phyloP scores from a whole-genome alignment of 37 sponge, comb jelly and placozoan genomes.

The Bolinopsis microptera region DNA sequence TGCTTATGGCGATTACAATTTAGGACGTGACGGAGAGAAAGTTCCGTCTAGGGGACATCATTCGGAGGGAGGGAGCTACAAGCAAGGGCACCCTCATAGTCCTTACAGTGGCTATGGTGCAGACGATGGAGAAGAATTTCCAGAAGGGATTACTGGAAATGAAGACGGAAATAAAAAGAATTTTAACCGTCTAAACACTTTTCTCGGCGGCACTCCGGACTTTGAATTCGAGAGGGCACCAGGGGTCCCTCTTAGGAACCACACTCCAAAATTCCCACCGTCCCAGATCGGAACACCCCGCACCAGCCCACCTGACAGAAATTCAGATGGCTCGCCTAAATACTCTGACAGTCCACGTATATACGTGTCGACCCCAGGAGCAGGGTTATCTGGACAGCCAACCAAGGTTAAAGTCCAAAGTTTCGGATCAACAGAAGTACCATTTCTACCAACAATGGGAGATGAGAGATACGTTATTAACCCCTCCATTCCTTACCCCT shows the following conservation, averaged over 20 bases:
- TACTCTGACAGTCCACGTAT: not conserved
- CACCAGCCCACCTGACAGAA: not conserved
- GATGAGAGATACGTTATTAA: not conserved
- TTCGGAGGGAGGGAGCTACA: too few species aligned
- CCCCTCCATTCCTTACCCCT: not conserved
- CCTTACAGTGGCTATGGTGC: too few species aligned
- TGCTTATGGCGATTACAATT: too few species aligned
- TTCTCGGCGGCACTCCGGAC: not conserved
- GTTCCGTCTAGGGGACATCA: too few species aligned
- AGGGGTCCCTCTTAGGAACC: not conserved
- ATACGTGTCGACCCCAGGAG: not conserved
- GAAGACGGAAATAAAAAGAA: too few species aligned
- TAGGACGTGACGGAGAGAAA: too few species aligned
- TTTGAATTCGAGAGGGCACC: not conserved
- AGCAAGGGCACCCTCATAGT: too few species aligned
- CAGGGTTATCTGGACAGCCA: not conserved
- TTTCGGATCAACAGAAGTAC: not conserved
- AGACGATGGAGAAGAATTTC: too few species aligned
- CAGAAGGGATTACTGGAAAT: too few species aligned
- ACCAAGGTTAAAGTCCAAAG: not conserved
- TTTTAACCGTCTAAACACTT: not conserved
- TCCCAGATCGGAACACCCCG: not conserved
- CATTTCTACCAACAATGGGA: not conserved
- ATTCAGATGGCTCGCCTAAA: not conserved
- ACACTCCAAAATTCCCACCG: not conserved